Percentiles rank a stretch among this genome's conserved stretches.
Conservation (phyloP, 2,888 invertebrate genomes). For the Nezara viridula region DNA sequence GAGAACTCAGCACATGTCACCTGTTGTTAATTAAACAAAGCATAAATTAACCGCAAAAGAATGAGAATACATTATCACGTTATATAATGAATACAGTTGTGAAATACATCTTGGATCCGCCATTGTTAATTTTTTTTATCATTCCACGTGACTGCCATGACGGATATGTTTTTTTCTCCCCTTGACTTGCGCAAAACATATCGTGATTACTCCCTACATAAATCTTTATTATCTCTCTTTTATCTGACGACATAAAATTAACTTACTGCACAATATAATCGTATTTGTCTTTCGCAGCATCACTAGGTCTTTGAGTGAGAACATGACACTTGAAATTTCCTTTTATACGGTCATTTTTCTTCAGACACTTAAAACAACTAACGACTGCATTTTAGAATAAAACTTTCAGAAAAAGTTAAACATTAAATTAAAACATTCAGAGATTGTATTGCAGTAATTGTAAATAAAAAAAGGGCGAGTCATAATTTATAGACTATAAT, state of each 20-base stretch:
- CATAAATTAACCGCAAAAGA: neutral
- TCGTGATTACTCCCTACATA: neutral
- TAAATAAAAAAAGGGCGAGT: no score
- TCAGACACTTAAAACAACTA: no score
- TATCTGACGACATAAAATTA: neutral
- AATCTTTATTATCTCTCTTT: neutral
- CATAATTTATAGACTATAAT: no score
- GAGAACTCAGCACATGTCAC: neutral
- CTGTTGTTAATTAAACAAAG: neutral
- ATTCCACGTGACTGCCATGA: neutral
- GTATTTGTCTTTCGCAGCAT: neutral
- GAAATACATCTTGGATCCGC: neutral
- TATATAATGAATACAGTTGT: neutral
- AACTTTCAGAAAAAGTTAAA: no score
- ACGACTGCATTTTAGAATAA: no score
- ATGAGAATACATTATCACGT: neutral
- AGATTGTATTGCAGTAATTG: no score
- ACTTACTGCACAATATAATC: neutral
- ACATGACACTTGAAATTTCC: neutral
- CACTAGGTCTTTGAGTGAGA: neutral
- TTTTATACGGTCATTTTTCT: no score
- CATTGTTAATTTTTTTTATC: neutral
- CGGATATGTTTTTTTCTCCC: neutral
- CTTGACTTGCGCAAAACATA: neutral
- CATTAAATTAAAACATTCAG: no score